Evolutionary conservation across 2,113 vertebrate species (phyloP).

Genomic region (Vireo altiloquus): DNA sequence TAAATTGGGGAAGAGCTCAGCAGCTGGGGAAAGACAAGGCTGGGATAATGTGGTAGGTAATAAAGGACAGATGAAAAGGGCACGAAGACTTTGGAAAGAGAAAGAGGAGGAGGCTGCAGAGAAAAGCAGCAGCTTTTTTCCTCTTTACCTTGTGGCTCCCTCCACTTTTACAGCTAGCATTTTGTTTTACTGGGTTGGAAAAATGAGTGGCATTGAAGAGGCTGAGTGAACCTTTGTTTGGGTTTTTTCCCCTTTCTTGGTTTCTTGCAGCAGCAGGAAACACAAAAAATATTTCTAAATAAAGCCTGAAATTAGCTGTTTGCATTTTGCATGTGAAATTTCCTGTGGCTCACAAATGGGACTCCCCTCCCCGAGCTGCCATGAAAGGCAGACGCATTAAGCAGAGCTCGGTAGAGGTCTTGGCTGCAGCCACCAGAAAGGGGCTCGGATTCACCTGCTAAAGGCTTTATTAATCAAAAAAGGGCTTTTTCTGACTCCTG

Average conservation of each 20-base stretch:
- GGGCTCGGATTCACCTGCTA: not conserved
- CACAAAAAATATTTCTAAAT: slow-evolving; percentile 36
- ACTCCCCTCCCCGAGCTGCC: not conserved
- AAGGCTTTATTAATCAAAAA: not conserved
- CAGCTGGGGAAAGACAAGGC: accelerated
- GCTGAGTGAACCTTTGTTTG: slow-evolving; percentile 20
- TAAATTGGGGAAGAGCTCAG: accelerated
- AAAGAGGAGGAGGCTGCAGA: not conserved
- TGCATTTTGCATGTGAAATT: slow-evolving; percentile 35
- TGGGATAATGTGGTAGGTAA: accelerated
- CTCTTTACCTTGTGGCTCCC: not conserved
- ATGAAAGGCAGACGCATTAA: not conserved
- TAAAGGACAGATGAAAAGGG: not conserved
- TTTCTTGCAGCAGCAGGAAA: slow-evolving; percentile 44
- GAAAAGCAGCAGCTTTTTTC: not conserved
- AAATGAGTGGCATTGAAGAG: slow-evolving; percentile 18
- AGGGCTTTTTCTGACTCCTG: not conserved
- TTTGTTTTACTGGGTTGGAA: not conserved
- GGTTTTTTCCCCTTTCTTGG: not conserved
- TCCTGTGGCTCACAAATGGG: slow-evolving; percentile 34
- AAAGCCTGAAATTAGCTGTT: slow-evolving; percentile 41
- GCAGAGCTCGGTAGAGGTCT: not conserved
- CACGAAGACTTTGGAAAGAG: accelerated
- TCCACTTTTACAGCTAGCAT: not conserved
- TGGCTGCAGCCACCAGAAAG: not conserved